Conservation (phyloP, 1,140 invertebrate genomes). For the Rhynchophorus ferrugineus region DNA sequence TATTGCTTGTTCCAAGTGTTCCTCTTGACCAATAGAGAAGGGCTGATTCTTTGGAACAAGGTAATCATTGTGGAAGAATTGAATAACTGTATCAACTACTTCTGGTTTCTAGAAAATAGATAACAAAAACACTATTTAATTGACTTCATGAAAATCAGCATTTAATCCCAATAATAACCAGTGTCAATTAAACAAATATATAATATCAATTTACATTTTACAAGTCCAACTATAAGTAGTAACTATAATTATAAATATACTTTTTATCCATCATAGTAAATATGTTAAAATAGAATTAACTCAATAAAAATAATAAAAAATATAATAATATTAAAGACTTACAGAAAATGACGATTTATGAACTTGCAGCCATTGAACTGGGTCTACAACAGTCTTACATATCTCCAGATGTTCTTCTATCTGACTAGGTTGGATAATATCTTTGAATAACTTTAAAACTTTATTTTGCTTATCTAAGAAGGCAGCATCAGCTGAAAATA, state of each 20-base stretch:
- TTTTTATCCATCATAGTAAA: too few species aligned
- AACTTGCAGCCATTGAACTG: slow-evolving; percentile 11
- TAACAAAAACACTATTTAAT: too few species aligned
- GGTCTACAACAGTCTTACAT: slow-evolving; percentile 2
- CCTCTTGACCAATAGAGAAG: slow-evolving; percentile 44
- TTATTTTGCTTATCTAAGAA: slow-evolving; percentile 52
- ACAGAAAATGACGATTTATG: slow-evolving; percentile 11
- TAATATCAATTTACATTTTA: too few species aligned
- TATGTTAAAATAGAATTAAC: too few species aligned
- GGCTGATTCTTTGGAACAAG: slow-evolving; percentile 39
- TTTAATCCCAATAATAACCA: too few species aligned
- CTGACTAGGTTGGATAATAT: slow-evolving; percentile 50
- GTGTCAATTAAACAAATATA: too few species aligned
- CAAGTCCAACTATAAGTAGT: too few species aligned
- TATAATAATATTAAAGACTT: not conserved
- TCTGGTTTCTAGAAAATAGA: slow-evolving; percentile 40
- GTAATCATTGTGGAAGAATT: slow-evolving; percentile 37
- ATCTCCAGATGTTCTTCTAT: slow-evolving; percentile 44
- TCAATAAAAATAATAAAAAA: too few species aligned
- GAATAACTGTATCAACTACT: slow-evolving; percentile 45
- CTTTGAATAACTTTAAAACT: slow-evolving; percentile 53
- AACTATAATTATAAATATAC: too few species aligned
- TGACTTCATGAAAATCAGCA: too few species aligned
- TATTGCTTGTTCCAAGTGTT: slow-evolving; percentile 49
- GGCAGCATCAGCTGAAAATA: slow-evolving; percentile 26